A percentile compares a stretch with the other conserved stretches of the same genome.
Conservation (phyloP, 2,797 vertebrate genomes). For the Paguma larvata region DNA sequence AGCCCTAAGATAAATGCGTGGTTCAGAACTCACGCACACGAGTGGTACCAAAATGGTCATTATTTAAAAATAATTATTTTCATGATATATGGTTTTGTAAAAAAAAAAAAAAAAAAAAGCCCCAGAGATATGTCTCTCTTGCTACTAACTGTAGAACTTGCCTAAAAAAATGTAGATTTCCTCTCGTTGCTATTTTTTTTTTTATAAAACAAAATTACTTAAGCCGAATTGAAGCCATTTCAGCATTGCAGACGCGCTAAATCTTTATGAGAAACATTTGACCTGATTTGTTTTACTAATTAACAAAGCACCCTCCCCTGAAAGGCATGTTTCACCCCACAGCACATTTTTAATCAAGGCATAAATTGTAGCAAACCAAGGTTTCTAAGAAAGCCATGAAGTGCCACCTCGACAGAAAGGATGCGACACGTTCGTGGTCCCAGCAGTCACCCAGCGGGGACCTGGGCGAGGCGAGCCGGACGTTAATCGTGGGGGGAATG, state of each 20-base stretch:
- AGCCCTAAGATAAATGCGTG: not conserved
- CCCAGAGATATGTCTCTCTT: not conserved
- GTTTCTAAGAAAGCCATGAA: constrained; percentile 56
- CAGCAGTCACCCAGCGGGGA: constrained; percentile 49
- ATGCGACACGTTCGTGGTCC: not conserved
- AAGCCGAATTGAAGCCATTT: constrained; percentile 65
- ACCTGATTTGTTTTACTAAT: constrained; percentile 79
- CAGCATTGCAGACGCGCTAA: constrained; percentile 69
- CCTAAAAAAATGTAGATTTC: not conserved
- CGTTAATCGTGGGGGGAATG: not conserved
- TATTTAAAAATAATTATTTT: not conserved
- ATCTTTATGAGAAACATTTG: constrained; percentile 75
- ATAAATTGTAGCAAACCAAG: constrained; percentile 70
- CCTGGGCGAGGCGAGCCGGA: not conserved
- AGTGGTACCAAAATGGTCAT: not conserved
- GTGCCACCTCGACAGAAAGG: not conserved
- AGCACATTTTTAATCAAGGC: constrained; percentile 80
- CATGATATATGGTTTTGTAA: not conserved
- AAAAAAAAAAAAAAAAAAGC: not conserved
- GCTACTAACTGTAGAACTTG: not conserved
- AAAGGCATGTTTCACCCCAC: constrained; percentile 66
- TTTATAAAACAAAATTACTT: constrained; percentile 35
- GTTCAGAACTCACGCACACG: not conserved
- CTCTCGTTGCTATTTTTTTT: not conserved
- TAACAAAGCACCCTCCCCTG: constrained; percentile 69